Base-by-base conservation (phyloP, 2,797 vertebrate species). In the Premnoplex brunnescens region DNA sequence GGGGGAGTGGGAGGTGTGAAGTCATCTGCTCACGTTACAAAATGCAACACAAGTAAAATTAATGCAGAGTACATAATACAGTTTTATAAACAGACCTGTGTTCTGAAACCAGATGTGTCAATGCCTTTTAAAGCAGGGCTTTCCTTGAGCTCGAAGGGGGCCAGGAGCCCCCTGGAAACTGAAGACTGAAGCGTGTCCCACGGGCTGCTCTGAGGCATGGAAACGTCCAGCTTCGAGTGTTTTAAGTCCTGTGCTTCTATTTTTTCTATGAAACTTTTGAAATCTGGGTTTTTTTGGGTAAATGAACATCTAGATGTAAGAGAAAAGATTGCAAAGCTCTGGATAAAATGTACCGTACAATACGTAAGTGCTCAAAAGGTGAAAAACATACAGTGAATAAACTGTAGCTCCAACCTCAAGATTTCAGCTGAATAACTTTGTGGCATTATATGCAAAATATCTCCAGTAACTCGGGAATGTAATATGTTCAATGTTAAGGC, bases 371-470 rank as follows among this genome's bases (percentile, higher is more conserved):
- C 88, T 95, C 79, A 74, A 96, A 80, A 68, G 75, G 36, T 89
- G 56, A 76, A 82, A 88, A 79, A 41, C 23, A 63, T 36, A 36
- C 69, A 83, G 73, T 82, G 88, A 92, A 82, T 80, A 89, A 96
- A 96, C 89, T 90, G 92, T 91, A 69, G 85, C 73, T 94, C 92
- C 88, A 95, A 90, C 91, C 91, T 97, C 95, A 96, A 96, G 91
- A 94, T 79, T 71, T 94, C 94, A 93, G 68, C 94, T 66, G 68
- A 96, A 77, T 97, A 97, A 97, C 94, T 97, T 96, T 96, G 98
- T 98, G 97, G 97, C 98, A 98, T 98, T 97, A 97, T 97, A 96
- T 96, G 96, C 91, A 98, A 97, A 97, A 94, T 97, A 95, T 96
- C 95, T 96, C 91, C 97, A 97, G 97, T 96, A 97, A 96, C 95